A percentile compares a stretch with the other conserved stretches of the same genome.
phyloP scores from a whole-genome alignment of 2,888 invertebrate species.

The Apantesis nais region DNA sequence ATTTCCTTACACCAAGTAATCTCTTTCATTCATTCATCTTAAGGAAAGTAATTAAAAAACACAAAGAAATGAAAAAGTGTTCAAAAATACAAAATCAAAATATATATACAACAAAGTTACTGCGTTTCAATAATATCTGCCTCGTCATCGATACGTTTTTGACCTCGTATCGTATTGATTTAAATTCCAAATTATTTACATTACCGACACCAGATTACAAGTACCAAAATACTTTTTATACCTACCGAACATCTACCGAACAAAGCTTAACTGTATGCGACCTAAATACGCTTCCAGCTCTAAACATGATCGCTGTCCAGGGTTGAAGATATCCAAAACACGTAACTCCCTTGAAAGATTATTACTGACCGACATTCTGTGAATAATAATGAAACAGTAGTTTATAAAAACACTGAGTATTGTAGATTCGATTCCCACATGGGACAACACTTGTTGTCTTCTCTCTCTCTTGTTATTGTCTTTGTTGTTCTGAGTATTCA shows the following conservation, averaged over 20 bases:
- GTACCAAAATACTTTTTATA: constrained; percentile 35
- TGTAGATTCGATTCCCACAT: too few relatives aligned
- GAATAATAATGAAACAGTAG: background rate
- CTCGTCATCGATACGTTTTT: constrained; percentile 27
- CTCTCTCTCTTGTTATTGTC: too few relatives aligned
- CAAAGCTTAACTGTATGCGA: constrained; percentile 68
- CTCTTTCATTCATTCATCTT: background rate
- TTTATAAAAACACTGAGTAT: too few relatives aligned
- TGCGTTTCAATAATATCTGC: constrained; percentile 19
- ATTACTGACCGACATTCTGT: constrained; percentile 8
- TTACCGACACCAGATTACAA: constrained; percentile 36
- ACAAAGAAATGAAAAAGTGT: constrained; percentile 1
- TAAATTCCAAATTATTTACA: constrained; percentile 38
- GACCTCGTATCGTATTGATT: constrained; percentile 36
- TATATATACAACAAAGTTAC: background rate
- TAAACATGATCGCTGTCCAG: constrained; percentile 27
- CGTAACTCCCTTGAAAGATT: constrained; percentile 6
- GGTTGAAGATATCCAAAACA: constrained; percentile 13
- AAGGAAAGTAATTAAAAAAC: background rate
- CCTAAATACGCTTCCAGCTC: constrained; percentile 65
- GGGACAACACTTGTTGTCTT: too few relatives aligned
- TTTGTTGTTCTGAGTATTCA: too few relatives aligned
- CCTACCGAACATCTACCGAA: constrained; percentile 51
- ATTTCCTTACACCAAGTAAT: background rate
- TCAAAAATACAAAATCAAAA: constrained; percentile 9